Percentiles rank a stretch among this genome's conserved stretches.
phyloP scores from a whole-genome alignment of 2,113 vertebrate genomes.

The Zosterops japonicus region DNA sequence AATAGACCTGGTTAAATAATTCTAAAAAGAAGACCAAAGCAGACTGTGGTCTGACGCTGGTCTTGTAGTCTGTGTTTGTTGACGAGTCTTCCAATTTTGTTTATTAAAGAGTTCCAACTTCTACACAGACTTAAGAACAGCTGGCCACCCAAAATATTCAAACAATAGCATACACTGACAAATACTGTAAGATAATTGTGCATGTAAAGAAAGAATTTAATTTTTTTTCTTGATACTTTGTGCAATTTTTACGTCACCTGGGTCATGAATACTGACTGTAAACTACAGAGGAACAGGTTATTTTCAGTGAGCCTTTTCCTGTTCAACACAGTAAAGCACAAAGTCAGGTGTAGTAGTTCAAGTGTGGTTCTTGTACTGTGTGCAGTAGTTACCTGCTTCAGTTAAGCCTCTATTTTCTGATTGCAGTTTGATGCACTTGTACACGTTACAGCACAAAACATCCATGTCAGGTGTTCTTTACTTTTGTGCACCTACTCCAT shows the following conservation, averaged over 20 bases:
- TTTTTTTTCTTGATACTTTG: not conserved
- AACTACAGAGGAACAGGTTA: not conserved
- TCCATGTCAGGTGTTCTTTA: not conserved
- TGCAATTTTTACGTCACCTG: not conserved
- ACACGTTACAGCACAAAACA: not conserved
- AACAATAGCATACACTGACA: not conserved
- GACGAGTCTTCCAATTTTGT: not conserved
- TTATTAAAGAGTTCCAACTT: not conserved
- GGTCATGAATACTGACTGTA: not conserved
- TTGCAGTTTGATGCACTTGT: not conserved
- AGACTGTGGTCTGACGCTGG: not conserved
- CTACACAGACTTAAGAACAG: not conserved
- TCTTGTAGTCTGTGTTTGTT: not conserved
- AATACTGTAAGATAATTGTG: not conserved
- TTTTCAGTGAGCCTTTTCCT: not conserved
- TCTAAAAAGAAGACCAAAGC: not conserved
- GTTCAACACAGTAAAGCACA: rapidly evolving
- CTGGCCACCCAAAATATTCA: not conserved
- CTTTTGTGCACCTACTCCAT: not conserved
- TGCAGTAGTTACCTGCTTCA: not conserved
- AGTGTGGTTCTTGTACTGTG: not conserved
- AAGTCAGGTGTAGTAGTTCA: not conserved
- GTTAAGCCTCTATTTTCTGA: not conserved
- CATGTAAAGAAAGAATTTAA: not conserved
- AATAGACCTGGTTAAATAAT: not conserved